phyloP scores from a whole-genome alignment of 2,797 vertebrate genomes.

The Crocodylus rhombifer region DNA sequence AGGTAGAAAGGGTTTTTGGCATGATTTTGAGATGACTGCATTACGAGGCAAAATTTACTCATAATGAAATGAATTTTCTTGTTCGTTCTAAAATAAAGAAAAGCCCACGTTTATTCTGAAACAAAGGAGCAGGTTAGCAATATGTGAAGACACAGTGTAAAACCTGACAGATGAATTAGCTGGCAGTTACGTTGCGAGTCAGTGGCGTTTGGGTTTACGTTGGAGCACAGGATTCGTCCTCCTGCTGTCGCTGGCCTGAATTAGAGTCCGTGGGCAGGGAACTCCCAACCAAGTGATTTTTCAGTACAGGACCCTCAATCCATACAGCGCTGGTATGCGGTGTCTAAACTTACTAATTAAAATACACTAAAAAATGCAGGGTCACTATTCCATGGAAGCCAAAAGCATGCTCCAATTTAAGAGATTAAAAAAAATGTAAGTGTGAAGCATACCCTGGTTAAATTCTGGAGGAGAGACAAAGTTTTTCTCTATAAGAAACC shows the following conservation, averaged over 20 bases:
- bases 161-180: neutral
- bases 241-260: slow-evolving; percentile 2
- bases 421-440: neutral
- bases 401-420: neutral
- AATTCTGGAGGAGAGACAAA: neutral
- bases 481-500: neutral
- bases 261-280: slow-evolving; percentile 10
- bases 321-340: neutral
- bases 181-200: neutral
- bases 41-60: slow-evolving; percentile 33
- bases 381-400: neutral
- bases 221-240: neutral
- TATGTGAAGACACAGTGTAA: neutral
- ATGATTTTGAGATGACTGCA: neutral
- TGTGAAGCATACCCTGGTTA: neutral
- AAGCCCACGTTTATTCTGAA: slow-evolving; percentile 11
- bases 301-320: neutral
- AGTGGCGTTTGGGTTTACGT: neutral
- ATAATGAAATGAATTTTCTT: slow-evolving; percentile 43
- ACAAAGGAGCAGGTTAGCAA: slow-evolving; percentile 17
- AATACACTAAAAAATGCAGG: neutral
- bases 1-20: slow-evolving; percentile 33
- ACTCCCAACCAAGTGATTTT: neutral
- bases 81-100: slow-evolving; percentile 26
- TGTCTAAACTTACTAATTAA: neutral